A percentile compares a stretch with the other conserved stretches of the same genome.
Conservation (phyloP, 2,888 invertebrate genomes). For the Phyllotreta striolata region DNA sequence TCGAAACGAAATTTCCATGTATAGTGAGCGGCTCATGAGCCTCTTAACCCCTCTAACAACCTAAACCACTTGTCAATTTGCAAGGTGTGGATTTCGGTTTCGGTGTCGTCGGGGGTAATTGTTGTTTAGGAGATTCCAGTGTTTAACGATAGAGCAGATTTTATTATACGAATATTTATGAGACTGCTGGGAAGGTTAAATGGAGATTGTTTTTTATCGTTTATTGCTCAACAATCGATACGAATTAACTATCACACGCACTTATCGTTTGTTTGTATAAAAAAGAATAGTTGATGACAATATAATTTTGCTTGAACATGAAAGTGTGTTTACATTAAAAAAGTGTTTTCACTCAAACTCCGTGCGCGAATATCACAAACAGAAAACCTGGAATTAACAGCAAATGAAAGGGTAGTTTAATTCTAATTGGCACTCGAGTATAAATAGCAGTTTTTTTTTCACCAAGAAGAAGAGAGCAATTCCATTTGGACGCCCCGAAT, state of each 20-base stretch:
- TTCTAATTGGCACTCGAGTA: no score
- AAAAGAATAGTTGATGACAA: not conserved
- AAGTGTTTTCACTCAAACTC: not conserved
- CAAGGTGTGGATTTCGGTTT: constrained; percentile 53
- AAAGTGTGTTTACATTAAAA: constrained; percentile 1
- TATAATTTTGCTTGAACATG: constrained; percentile 1
- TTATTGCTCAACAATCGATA: no score
- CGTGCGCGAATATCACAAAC: not conserved
- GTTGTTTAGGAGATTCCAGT: constrained; percentile 49
- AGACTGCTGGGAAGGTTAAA: no score
- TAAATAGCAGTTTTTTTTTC: no score
- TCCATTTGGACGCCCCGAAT: no score
- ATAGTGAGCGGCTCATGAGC: constrained; percentile 52
- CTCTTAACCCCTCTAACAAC: constrained; percentile 45
- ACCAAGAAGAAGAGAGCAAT: no score
- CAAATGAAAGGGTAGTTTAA: no score
- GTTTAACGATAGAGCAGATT: constrained; percentile 38
- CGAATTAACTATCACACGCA: constrained; percentile 1
- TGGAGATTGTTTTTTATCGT: not conserved
- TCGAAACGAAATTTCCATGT: constrained; percentile 55
- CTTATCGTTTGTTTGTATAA: not conserved
- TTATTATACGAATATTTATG: no score
- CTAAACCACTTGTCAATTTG: constrained; percentile 56
- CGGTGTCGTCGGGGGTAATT: constrained; percentile 45
- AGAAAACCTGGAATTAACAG: not conserved